phyloP scores from a whole-genome alignment of 2,113 vertebrate species.

The Leptobrachium leishanense region DNA sequence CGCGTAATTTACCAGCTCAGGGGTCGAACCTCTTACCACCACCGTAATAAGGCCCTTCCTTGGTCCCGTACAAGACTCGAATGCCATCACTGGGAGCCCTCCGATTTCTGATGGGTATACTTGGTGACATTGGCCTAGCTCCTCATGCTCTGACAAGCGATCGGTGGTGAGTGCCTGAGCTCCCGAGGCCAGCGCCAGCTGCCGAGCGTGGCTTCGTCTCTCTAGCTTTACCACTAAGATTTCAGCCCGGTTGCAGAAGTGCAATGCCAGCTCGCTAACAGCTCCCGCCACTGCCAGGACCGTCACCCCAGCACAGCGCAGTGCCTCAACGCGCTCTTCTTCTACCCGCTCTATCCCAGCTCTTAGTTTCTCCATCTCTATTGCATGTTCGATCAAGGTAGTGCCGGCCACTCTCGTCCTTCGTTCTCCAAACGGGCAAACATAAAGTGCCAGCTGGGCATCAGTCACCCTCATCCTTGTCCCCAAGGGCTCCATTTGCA shows the following conservation, averaged over 20 bases:
- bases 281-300: constrained; percentile 34
- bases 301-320: not conserved
- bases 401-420: not conserved
- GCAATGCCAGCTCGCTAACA: constrained; percentile 2
- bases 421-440: constrained; percentile 35
- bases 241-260: constrained; percentile 15
- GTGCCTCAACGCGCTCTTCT: not conserved
- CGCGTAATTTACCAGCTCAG: constrained; percentile 6
- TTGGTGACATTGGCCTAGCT: constrained; percentile 19
- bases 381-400: not conserved
- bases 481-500: constrained; percentile 27
- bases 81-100: constrained; percentile 11
- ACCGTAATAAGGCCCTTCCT: constrained; percentile 16
- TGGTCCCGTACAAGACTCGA: constrained; percentile 7
- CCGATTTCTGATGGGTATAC: constrained; percentile 28
- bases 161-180: not conserved
- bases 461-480: not conserved
- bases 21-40: constrained; percentile 32
- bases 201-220: constrained; percentile 11
- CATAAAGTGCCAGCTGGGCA: constrained; percentile 10
- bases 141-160: not conserved
- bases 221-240: constrained; percentile 38
- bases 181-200: constrained; percentile 5
- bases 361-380: not conserved
- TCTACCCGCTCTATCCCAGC: constrained; percentile 1